Conservation (phyloP, 2,113 vertebrate species). For the Mellivora capensis region DNA sequence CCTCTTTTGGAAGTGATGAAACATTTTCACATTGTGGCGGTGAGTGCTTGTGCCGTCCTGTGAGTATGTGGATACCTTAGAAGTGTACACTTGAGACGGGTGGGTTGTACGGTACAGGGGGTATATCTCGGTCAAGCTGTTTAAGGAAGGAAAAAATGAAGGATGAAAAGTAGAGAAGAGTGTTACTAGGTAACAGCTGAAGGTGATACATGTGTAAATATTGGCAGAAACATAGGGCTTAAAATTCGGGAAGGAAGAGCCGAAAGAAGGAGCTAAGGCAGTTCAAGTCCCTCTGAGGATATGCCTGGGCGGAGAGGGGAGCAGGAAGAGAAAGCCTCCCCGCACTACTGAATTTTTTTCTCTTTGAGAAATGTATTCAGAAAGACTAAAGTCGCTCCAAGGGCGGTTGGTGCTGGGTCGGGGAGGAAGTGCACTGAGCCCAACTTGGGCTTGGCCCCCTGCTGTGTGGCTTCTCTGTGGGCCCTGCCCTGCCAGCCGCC, state of each 20-base stretch:
- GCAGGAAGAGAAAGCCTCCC: neutral
- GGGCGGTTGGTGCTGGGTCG: no score
- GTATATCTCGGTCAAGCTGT: neutral
- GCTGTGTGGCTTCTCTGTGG: neutral
- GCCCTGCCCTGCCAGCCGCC: neutral
- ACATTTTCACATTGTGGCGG: neutral
- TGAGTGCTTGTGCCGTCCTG: neutral
- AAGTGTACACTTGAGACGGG: neutral
- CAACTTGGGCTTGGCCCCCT: neutral
- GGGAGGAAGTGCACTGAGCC: neutral
- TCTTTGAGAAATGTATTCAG: neutral
- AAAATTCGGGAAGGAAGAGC: neutral
- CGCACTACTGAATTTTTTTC: neutral
- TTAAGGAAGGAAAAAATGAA: neutral
- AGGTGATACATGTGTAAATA: neutral
- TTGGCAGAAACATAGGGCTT: neutral
- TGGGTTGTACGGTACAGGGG: neutral
- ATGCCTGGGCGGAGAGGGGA: neutral
- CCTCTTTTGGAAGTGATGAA: neutral
- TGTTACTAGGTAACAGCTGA: neutral
- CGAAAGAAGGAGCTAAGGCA: neutral
- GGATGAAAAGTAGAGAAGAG: neutral
- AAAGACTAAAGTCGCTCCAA: neutral
- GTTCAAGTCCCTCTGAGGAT: neutral
- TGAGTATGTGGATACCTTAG: neutral